phyloP scores from a whole-genome alignment of 2,113 vertebrate species.

The Daboia siamensis region DNA sequence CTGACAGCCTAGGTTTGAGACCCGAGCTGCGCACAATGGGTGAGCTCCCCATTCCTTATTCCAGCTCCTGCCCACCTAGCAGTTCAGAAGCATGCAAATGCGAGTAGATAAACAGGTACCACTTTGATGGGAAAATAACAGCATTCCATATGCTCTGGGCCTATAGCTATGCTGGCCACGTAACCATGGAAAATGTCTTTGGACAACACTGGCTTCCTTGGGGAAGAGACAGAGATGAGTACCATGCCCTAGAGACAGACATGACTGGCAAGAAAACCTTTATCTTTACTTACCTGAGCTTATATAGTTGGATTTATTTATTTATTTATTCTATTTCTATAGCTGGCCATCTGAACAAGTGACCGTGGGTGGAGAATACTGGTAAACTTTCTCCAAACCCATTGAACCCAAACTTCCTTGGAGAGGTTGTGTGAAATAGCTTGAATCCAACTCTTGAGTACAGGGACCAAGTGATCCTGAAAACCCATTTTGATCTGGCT shows the following conservation, averaged over 20 bases:
- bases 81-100: neutral
- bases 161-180: neutral
- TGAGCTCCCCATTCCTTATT: neutral
- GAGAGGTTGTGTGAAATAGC: neutral
- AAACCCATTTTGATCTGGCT: neutral
- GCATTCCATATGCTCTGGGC: neutral
- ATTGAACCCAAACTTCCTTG: neutral
- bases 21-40: neutral
- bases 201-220: neutral
- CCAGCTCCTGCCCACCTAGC: neutral
- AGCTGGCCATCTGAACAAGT: neutral
- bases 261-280: neutral
- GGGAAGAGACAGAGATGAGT: neutral
- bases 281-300: neutral
- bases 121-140: neutral
- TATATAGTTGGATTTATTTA: neutral
- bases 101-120: neutral
- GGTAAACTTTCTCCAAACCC: neutral
- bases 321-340: neutral
- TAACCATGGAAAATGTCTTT: neutral
- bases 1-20: neutral
- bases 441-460: neutral
- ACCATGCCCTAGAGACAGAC: neutral
- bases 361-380: neutral
- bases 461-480: neutral